Conservation (phyloP, 2,797 vertebrate genomes). For the Sardinella longiceps region DNA sequence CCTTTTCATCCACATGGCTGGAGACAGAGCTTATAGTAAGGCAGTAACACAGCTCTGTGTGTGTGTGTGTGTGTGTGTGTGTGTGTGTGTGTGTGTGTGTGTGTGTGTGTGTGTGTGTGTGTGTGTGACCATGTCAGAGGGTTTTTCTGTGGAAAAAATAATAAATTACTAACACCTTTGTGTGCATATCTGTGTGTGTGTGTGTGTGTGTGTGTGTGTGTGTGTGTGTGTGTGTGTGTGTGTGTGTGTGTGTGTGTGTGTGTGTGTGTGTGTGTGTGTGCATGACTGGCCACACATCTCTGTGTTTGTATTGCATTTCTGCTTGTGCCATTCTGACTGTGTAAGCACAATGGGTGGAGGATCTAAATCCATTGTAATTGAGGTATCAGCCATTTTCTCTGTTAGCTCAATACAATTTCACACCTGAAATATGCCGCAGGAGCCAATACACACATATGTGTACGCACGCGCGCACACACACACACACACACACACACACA, state of each 20-base stretch:
- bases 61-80: not conserved
- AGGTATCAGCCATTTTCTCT: conserved; percentile 40
- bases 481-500: conserved; percentile 12
- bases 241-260: not conserved
- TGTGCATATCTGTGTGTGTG: not conserved
- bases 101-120: conserved; percentile 19
- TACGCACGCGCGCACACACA: conserved; percentile 18
- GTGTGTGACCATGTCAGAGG: not conserved
- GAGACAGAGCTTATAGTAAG: conserved; percentile 14
- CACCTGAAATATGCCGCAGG: conserved; percentile 33
- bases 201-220: not conserved
- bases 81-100: conserved; percentile 7
- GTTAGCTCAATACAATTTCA: conserved; percentile 38
- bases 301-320: not conserved
- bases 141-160: too few relatives aligned
- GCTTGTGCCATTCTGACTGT: not conserved
- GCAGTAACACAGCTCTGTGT: not conserved
- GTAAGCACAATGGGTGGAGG: not conserved
- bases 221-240: too few relatives aligned
- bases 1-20: conserved; percentile 36
- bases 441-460: conserved; percentile 29
- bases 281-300: not conserved
- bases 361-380: conserved; percentile 40
- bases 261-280: too few relatives aligned
- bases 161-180: not conserved